A percentile compares a stretch with the other conserved stretches of the same genome.
These are phyloP conservation scores for Ptiloglossa arizonensis DNA, from an alignment of 1,140 invertebrate genomes.

Conservation along the genomic window DNA sequence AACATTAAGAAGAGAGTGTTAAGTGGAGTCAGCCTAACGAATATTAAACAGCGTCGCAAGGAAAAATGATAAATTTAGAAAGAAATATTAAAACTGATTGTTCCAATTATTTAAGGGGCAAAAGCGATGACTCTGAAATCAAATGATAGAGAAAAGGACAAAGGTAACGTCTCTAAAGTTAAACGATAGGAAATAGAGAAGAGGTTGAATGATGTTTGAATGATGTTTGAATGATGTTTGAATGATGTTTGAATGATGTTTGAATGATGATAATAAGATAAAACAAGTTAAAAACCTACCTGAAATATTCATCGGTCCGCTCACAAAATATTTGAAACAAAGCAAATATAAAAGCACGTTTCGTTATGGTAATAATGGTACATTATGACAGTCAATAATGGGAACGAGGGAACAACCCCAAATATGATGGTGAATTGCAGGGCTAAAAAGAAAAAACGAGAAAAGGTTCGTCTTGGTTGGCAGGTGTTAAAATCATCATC, in stretches of 20 bases:
- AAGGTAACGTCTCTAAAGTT: not conserved
- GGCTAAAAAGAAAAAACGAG: slow-evolving; percentile 46
- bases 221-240: not conserved
- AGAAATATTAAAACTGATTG: not conserved
- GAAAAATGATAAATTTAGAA: not conserved
- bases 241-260: not conserved
- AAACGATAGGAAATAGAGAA: not conserved
- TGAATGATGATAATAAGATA: not conserved
- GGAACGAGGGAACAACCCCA: slow-evolving; percentile 66
- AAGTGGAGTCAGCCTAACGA: not conserved
- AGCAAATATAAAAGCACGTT: slow-evolving; percentile 12
- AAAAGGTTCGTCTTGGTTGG: slow-evolving; percentile 71
- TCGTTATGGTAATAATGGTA: not conserved
- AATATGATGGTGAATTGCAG: slow-evolving; percentile 30
- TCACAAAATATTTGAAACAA: slow-evolving; percentile 1
- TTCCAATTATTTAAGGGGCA: not conserved
- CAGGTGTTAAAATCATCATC: slow-evolving; percentile 61
- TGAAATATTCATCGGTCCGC: slow-evolving; percentile 2
- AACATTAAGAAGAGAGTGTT: no score
- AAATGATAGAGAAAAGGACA: not conserved
- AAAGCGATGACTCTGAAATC: no score
- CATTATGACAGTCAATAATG: slow-evolving; percentile 14
- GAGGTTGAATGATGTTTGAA: not conserved
- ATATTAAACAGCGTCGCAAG: not conserved
- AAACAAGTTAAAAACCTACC: slow-evolving; percentile 24